Evolutionary conservation across 1,140 invertebrate genomes (phyloP), one percentile per base, ranked within the genome.

Genomic region (Paralvinella palmiformis): DNA sequence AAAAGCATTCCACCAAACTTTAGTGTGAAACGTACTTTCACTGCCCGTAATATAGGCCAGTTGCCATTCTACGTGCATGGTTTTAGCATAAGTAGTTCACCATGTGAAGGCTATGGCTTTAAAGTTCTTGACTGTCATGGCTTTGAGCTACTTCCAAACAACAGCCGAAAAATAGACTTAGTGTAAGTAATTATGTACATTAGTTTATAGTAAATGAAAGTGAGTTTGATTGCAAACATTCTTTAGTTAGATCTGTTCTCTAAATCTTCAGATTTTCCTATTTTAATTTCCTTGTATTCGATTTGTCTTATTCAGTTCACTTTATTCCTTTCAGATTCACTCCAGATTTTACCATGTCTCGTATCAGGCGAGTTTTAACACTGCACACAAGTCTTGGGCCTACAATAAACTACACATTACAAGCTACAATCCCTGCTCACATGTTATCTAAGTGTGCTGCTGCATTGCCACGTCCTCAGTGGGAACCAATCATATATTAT

Each of bases 21-120:
- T 59, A 91, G 88, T 0, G 88, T 94, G 15, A 89, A 88, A 68
- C 85, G 91, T 68, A 88, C 90, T 1, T 93, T 97, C 74, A 86
- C 87, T n/a, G 90, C 91, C 3, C 84, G 88, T 69, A 97, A 98
- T 80, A 89, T 88, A 1, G 94, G 94, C 0, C 88, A 90, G 71
- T 83, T 96, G 44, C 85, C 88, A 0, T 84, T 96, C 37, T 85
- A 85, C 65, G 81, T 85, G 5, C 75, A 77, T 67, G 83, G 86
- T 22, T 92, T 94, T 79, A 84, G 84, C 58, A 88, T 94, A 52
- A 90, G 88, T 71, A 86, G 86, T 33, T 79, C 86, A 31, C 76
- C 82, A 0, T 96, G 93, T 74, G 88, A 91, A 79, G 91, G 91
- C 3, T 92, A 89, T 76, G 93, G 93, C 10, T 96, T 93, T 74